Evolutionary conservation across 2,797 vertebrate species (phyloP), one percentile per base, ranked within the genome.

Genomic region (Sorex maritimensis): DNA sequence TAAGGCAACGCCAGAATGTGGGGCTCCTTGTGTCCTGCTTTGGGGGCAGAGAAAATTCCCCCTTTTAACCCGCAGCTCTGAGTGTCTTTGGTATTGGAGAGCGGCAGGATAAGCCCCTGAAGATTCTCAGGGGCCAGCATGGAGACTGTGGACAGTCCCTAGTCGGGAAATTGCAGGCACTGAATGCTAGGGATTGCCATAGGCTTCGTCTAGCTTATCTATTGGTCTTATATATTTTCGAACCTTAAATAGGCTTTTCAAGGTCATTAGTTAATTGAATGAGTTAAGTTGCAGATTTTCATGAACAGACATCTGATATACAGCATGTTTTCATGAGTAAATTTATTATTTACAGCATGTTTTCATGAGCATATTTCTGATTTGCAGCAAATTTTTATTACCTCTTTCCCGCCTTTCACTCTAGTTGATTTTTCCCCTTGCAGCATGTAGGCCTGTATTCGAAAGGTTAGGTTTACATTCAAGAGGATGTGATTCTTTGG

Each of bases 131-230:
- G 55, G 34, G 24, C 81, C 41, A 75, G 30, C n/a, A 28, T 75
- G 79, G 90, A 91, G 46, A 88, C 24, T 86, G 5, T 86, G 38
- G 84, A 94, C n/a, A 68, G 96, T 93, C 74, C 79, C 94, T 75
- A 21, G 23, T 93, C 88, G 93, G 93, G 90, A 94, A 95, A 95
- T 85, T 58, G 61, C 23, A 93, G 44, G 68, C 90, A 79, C 14
- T 94, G 71, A 88, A 89, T 86, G 34, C 85, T 92, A 84, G 86
- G 44, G 68, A 67, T 83, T 80, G 69, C 55, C n/a, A 71, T 69
- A 90, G 26, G 65, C 63, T 72, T 89, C 71, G 28, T 90, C 91
- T 88, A 87, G 67, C 68, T 80, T 68, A 38, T 82, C 28, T 88
- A 10, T 86, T 80, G 63, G 30, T 23, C 49, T 44, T 86, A 46